Evolutionary conservation across 37 sponge, comb jelly and placozoan genomes (phyloP), one percentile per base, ranked within the genome.

Genomic region (Mnemiopsis leidyi): DNA sequence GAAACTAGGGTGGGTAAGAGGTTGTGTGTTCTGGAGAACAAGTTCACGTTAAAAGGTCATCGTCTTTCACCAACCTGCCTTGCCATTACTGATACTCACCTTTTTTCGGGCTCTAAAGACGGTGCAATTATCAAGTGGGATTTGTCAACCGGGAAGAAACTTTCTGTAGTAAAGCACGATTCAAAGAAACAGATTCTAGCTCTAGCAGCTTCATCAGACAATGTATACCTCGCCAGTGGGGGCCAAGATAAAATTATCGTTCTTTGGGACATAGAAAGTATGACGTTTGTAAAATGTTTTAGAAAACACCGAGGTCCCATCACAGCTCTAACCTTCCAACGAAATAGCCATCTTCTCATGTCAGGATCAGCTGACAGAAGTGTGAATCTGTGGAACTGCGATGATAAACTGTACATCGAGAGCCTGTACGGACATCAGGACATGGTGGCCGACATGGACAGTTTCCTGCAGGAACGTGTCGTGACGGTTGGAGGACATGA

Each of bases 341-440:
- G 73, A 3, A 95, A 95, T 20, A 94, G 95, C 0, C 95, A 97
- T 68, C 93, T 97, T 76, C 94, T 99, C n/a, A 97, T 96, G 92
- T 97, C 97, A 92, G 93, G 95, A 39, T 97, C 99, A 0, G 67
- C 79, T 38, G 99, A 99, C 69, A 92, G 99, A 32, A 96, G 97
- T 18, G 95, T 99, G 21, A 99, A 97, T 69, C 48, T 99, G 30
- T 99, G 99, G 99, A 99, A 96, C 73, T 69, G 96, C 0, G 97
- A 96, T 92, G 97, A 97, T 34, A 96, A 96, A 96, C 93, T 94
- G 0, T 99, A 99, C 82, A 95, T 99, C 18, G 99, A 99, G 92
- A 99, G 97, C 69, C 92, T 99, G 96, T 96, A 92, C 93, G 99
- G 99, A 76, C 99, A 99, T 61, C 97, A 97, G 82, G 97, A 97